phyloP scores from a whole-genome alignment of 2,888 invertebrate species.

The Petrolisthes manimaculis region DNA sequence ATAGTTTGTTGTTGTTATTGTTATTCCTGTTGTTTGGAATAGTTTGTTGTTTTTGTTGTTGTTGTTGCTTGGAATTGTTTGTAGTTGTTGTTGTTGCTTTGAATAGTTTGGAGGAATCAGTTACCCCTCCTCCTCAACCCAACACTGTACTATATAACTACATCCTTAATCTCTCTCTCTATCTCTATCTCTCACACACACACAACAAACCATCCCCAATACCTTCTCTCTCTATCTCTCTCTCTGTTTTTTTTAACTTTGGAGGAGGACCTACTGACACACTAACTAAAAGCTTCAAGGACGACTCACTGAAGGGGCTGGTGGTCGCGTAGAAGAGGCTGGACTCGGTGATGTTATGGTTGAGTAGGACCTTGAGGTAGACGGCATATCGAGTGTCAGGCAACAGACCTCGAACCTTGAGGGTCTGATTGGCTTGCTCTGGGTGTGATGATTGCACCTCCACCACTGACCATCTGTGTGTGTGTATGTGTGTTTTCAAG shows the following conservation, averaged over 20 bases:
- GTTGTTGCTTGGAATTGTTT: too few relatives aligned
- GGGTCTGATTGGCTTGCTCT: background rate
- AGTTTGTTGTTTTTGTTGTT: too few relatives aligned
- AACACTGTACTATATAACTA: too few relatives aligned
- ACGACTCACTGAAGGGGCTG: background rate
- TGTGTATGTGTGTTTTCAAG: background rate
- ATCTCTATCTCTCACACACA: background rate
- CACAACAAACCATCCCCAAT: background rate
- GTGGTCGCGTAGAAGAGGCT: background rate
- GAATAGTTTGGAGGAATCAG: too few relatives aligned
- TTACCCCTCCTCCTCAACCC: too few relatives aligned
- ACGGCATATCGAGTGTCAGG: background rate
- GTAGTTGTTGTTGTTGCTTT: too few relatives aligned
- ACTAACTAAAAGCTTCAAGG: too few relatives aligned
- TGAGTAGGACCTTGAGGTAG: background rate
- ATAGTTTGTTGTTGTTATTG: too few relatives aligned
- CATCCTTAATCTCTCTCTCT: background rate
- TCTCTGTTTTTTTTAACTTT: background rate
- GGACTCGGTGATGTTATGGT: background rate
- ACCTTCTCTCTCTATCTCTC: background rate
- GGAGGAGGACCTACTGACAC: too few relatives aligned
- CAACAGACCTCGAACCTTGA: background rate
- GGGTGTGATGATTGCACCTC: background rate
- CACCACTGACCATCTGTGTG: constrained; percentile 4
- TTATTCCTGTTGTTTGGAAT: too few relatives aligned